Conservation (phyloP, 1,140 invertebrate species). For the Episyrphus balteatus region DNA sequence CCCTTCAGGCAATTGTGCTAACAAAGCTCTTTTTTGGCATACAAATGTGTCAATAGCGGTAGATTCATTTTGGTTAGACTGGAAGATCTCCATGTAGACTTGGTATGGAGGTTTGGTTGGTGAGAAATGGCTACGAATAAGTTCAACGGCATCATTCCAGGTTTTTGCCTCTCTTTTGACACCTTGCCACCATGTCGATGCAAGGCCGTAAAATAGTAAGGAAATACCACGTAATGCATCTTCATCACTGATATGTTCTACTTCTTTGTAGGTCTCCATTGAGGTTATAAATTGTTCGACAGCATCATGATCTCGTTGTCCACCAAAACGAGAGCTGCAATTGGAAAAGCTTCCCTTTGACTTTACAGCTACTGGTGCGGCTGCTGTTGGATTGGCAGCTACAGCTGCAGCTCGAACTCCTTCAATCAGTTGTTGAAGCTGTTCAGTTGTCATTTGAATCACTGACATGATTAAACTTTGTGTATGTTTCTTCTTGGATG, state of each 20-base stretch:
- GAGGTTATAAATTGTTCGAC: conserved; percentile 30
- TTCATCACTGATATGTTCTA: conserved; percentile 21
- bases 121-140: conserved; percentile 28
- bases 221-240: conserved; percentile 36
- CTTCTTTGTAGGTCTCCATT: conserved; percentile 24
- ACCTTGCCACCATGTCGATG: conserved; percentile 39
- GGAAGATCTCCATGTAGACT: conserved; percentile 30
- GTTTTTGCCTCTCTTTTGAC: conserved; percentile 31
- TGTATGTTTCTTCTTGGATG: background rate
- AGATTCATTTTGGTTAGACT: conserved; percentile 20
- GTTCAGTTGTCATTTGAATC: conserved; percentile 23
- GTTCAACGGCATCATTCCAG: conserved; percentile 25
- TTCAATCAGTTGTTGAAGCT: conserved; percentile 20
- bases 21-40: conserved; percentile 26
- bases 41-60: conserved; percentile 28
- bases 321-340: conserved; percentile 19
- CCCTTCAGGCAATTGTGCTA: conserved; percentile 27
- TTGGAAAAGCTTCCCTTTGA: conserved; percentile 25
- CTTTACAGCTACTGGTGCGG: conserved; percentile 4
- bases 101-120: conserved; percentile 28
- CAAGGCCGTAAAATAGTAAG: conserved; percentile 32
- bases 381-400: background rate
- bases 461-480: conserved; percentile 11
- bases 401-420: conserved; percentile 18
- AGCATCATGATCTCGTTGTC: conserved; percentile 22